phyloP scores from a whole-genome alignment of 1,140 invertebrate species.

The Triops cancriformis region DNA sequence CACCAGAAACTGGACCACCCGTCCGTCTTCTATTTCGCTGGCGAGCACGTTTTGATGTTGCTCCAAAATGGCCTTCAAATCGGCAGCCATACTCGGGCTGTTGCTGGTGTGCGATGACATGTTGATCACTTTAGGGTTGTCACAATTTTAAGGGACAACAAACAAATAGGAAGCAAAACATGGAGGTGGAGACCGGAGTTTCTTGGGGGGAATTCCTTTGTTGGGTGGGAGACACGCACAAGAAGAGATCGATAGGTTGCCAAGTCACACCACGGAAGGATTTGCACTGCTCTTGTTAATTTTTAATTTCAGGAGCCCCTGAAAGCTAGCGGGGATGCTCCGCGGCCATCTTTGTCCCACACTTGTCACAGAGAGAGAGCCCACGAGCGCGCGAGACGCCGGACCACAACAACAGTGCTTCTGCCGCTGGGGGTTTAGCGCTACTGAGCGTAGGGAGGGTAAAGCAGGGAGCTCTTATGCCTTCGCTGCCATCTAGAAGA shows the following conservation, averaged over 20 bases:
- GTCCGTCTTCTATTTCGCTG: not conserved
- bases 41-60: not conserved
- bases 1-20: slow-evolving; percentile 30
- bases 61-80: not conserved
- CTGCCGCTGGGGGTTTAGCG: not conserved
- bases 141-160: too few species aligned
- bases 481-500: too few species aligned
- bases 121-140: not conserved
- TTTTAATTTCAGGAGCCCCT: not conserved
- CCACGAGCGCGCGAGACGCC: not conserved
- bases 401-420: not conserved
- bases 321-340: not conserved
- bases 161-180: too few species aligned
- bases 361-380: not conserved
- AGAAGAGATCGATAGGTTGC: too few species aligned
- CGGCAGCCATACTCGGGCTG: not conserved
- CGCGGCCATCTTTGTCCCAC: slow-evolving; percentile 11
- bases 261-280: not conserved
- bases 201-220: too few species aligned
- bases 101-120: not conserved
- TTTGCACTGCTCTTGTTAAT: too few species aligned
- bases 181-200: too few species aligned
- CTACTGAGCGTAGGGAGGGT: too few species aligned
- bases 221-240: too few species aligned
- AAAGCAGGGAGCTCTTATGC: too few species aligned